These are phyloP conservation scores for Anadara kagoshimensis DNA, from an alignment of 1,140 invertebrate species.

Conservation along the genomic window DNA sequence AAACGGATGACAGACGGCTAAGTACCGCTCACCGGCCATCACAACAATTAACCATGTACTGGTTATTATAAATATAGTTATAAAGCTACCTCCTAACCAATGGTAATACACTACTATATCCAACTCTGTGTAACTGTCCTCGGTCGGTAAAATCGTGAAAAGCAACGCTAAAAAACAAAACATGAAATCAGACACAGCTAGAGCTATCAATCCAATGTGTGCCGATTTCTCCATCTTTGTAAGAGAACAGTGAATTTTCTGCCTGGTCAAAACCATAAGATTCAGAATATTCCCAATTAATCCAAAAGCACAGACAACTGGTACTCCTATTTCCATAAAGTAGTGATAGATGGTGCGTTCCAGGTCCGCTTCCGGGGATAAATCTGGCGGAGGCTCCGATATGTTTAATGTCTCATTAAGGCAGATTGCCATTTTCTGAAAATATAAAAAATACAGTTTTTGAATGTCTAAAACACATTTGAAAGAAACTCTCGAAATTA, in stretches of 20 bases:
- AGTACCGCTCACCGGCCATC: conserved; percentile 69
- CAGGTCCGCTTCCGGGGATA: conserved; percentile 32
- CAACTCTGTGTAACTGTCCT: conserved; percentile 38
- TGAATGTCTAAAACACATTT: too few species aligned
- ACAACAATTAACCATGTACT: conserved; percentile 70
- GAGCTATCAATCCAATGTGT: conserved; percentile 68
- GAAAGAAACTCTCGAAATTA: too few species aligned
- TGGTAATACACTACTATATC: conserved; percentile 54
- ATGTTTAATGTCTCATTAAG: conserved; percentile 35
- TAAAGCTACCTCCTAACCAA: conserved; percentile 59
- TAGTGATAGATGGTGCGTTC: conserved; percentile 47
- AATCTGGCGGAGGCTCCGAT: conserved; percentile 17
- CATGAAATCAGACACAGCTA: conserved; percentile 70
- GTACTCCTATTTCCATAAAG: conserved; percentile 61
- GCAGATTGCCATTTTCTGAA: conserved; percentile 45
- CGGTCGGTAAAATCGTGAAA: conserved; percentile 54
- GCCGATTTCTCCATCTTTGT: conserved; percentile 71
- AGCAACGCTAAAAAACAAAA: conserved; percentile 68
- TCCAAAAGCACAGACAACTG: conserved; percentile 64
- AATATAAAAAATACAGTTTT: background rate
- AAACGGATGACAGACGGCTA: conserved; percentile 71
- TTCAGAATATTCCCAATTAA: conserved; percentile 67
- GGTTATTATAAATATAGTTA: conserved; percentile 69
- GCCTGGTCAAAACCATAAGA: conserved; percentile 67
- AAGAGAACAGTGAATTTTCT: conserved; percentile 64